Evolutionary conservation across 2,113 vertebrate genomes (phyloP).

Genomic region (Steatornis caripensis): DNA sequence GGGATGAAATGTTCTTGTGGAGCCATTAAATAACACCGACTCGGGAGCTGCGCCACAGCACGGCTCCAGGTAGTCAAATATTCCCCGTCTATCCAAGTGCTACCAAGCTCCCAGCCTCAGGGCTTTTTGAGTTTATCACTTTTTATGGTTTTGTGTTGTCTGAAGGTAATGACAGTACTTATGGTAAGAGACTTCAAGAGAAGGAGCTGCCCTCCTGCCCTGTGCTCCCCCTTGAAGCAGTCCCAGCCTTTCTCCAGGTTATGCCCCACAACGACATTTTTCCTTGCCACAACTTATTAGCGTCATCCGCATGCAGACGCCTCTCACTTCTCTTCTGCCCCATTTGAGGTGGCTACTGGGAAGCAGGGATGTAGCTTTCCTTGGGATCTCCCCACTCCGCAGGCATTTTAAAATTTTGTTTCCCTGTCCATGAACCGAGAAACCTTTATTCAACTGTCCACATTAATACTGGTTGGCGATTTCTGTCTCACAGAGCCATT

Average conservation of each 20-base stretch:
- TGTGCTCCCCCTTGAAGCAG: background rate
- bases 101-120: accelerated
- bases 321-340: background rate
- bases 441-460: background rate
- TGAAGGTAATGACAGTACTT: background rate
- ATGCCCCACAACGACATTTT: background rate
- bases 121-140: background rate
- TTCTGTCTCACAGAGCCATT: background rate
- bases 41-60: background rate
- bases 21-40: background rate
- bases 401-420: background rate
- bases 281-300: background rate
- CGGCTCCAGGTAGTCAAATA: background rate
- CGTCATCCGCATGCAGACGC: background rate
- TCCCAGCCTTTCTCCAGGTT: background rate
- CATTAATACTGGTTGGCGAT: background rate
- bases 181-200: background rate
- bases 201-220: background rate
- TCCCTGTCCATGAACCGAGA: background rate
- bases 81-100: background rate
- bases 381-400: background rate
- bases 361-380: background rate
- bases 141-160: background rate
- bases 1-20: background rate
- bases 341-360: background rate